Evolutionary conservation across 2,888 invertebrate genomes (phyloP).

Genomic region (Elaeidobius kamerunicus): DNA sequence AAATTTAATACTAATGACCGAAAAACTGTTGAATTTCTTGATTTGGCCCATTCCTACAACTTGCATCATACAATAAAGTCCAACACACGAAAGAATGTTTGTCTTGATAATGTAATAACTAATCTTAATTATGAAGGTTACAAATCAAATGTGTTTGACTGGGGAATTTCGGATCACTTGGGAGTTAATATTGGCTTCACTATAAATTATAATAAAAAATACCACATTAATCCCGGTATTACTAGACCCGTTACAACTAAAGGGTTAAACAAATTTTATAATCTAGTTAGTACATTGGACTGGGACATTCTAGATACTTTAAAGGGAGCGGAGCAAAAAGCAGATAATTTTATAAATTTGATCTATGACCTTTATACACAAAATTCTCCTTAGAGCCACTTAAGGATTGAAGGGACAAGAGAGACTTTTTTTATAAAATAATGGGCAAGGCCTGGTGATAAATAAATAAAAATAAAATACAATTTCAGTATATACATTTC

Average conservation of each 20-base stretch:
- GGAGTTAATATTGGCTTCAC: background rate
- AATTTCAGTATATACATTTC: too few relatives aligned
- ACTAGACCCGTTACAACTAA: background rate
- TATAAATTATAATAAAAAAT: background rate
- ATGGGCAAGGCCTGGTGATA: too few relatives aligned
- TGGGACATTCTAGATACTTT: background rate
- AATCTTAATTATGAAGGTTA: background rate
- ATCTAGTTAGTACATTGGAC: background rate
- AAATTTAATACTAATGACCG: background rate
- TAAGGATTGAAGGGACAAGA: too few relatives aligned
- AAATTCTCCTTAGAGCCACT: too few relatives aligned
- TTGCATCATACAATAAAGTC: background rate
- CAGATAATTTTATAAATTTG: too few relatives aligned
- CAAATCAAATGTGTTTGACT: background rate
- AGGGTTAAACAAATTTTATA: background rate
- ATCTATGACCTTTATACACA: too few relatives aligned
- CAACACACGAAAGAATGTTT: background rate
- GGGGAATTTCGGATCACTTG: background rate
- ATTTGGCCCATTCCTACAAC: background rate
- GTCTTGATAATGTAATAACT: slow-evolving; percentile 1
- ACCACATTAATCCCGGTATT: background rate
- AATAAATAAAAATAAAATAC: too few relatives aligned
- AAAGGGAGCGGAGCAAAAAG: too few relatives aligned
- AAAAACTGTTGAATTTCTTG: background rate
- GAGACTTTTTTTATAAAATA: too few relatives aligned